Conservation (phyloP, 2,797 vertebrate species). For the Macropus fuliginosus region DNA sequence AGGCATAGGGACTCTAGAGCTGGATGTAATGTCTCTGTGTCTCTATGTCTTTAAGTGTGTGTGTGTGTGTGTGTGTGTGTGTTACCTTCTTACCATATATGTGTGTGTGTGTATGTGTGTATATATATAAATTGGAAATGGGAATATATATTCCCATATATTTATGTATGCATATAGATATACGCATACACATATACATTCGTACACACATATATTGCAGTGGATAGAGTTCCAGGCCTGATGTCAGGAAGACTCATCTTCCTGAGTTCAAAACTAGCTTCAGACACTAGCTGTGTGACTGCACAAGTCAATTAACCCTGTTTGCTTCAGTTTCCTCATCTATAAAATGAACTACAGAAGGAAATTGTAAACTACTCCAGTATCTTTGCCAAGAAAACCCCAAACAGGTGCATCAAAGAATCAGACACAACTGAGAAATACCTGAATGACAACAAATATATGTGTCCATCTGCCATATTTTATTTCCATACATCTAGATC, state of each 20-base stretch:
- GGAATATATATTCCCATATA: too few relatives aligned
- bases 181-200: too few relatives aligned
- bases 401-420: background rate
- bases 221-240: too few relatives aligned
- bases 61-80: too few relatives aligned
- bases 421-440: background rate
- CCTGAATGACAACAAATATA: background rate
- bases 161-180: too few relatives aligned
- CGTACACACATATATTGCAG: too few relatives aligned
- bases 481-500: background rate
- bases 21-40: background rate
- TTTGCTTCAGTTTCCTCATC: background rate
- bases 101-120: too few relatives aligned
- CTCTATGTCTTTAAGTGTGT: background rate
- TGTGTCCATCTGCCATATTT: background rate
- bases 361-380: background rate
- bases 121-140: too few relatives aligned
- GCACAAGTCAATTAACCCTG: background rate
- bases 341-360: background rate
- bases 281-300: background rate
- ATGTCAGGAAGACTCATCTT: background rate
- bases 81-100: too few relatives aligned
- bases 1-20: background rate
- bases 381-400: background rate
- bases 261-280: too few relatives aligned